Conservation (phyloP, 2,113 vertebrate genomes). For the Macrotis lagotis region DNA sequence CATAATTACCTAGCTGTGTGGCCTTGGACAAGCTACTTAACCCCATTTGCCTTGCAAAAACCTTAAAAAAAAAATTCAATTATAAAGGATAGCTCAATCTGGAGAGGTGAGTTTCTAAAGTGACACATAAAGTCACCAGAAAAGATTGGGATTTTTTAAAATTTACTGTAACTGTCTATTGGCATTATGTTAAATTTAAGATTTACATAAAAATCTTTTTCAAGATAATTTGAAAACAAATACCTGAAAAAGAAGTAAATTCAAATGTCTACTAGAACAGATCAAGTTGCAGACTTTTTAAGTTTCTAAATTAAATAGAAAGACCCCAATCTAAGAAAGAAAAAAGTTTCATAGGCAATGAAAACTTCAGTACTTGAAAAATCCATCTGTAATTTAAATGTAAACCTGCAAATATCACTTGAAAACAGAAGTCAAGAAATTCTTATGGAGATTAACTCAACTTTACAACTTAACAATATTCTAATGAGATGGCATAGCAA, state of each 20-base stretch:
- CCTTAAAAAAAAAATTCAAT: too few relatives aligned
- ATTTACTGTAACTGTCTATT: background rate
- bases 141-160: background rate
- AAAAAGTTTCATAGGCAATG: background rate
- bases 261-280: background rate
- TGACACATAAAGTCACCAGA: background rate
- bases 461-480: background rate
- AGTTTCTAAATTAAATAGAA: background rate
- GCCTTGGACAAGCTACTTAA: too few relatives aligned
- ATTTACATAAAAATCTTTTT: background rate
- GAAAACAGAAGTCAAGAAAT: background rate
- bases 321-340: too few relatives aligned
- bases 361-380: background rate
- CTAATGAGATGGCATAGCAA: background rate
- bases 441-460: background rate
- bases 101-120: background rate
- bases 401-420: background rate
- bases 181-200: background rate
- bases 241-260: background rate
- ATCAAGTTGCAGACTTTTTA: background rate
- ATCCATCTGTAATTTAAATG: too few relatives aligned
- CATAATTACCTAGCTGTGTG: too few relatives aligned
- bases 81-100: background rate
- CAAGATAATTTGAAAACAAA: background rate
- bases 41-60: too few relatives aligned